Base-by-base conservation (phyloP, 2,797 vertebrate species). In the Tangara arthus region DNA sequence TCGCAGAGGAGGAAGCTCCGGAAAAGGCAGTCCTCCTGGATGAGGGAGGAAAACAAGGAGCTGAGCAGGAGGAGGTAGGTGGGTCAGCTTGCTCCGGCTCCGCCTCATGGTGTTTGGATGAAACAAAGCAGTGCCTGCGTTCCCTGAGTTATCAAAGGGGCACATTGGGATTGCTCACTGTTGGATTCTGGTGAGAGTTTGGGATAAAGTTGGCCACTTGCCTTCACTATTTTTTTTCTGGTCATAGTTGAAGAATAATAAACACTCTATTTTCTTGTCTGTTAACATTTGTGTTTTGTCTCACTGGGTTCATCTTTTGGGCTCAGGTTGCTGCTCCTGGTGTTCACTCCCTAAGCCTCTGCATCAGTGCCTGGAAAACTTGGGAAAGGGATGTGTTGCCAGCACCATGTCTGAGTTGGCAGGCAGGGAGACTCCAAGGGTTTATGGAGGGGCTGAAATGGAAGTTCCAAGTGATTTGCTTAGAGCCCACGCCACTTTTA, bases 1-100 rank as follows among this genome's bases (percentile, higher is more conserved):
- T 99, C 99, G 5, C 99, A 99, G 97, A 99, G 99, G 91, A 99
- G 98, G 87, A 98, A 97, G 8, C 97, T 97, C 88, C 98, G 97
- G 61, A 98, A 98, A 90, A 99, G 98, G 87, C 98, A 98, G 8
- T 97, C 99, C 20, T 99, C 98, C 42, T 56, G 96, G 34, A 92
- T 98, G 13, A 98, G 97, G n/a, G 98, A 98, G 42, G 98, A 99
- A 47, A 97, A 78, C 90, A 98, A 96, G 80, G 94, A 98, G 75
- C 96, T 92, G 1, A 50, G 44, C 89, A 98, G 97, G 83, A 98
- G 98, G 97, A 98, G 99, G 99, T 99, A 91, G 86, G 97, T 86
- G 50, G 41, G 15, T 27, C 1, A 7, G 11, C 17, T 63, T 12
- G 12, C 19, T 50, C 68, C 57, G 56, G 63, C 65, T 44, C 23